Percentiles rank a stretch among this genome's conserved stretches.
phyloP scores from a whole-genome alignment of 2,888 invertebrate species.

The Eudemis profundana region DNA sequence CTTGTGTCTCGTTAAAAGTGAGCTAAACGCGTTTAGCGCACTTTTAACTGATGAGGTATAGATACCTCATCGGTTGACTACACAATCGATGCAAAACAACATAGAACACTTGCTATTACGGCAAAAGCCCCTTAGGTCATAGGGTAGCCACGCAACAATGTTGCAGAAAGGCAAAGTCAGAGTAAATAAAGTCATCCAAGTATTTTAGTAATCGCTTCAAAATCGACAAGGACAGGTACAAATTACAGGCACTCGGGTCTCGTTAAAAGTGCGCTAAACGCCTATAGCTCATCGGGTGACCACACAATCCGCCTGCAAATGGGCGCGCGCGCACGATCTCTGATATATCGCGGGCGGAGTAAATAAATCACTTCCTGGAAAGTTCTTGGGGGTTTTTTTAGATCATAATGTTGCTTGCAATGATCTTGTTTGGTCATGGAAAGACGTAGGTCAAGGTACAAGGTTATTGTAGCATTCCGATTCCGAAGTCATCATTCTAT shows the following conservation, averaged over 20 bases:
- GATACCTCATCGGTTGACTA: no score
- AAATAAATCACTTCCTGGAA: conserved; percentile 81
- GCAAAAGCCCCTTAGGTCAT: not conserved
- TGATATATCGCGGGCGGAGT: conserved; percentile 74
- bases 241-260: conserved; percentile 53
- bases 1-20: no score
- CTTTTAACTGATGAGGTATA: conserved; percentile 48
- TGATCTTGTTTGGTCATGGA: not conserved
- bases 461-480: not conserved
- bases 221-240: conserved; percentile 46
- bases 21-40: conserved; percentile 53
- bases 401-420: conserved; percentile 13
- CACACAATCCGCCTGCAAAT: conserved; percentile 67
- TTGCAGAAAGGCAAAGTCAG: not conserved
- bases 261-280: conserved; percentile 52
- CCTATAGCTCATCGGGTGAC: conserved; percentile 60
- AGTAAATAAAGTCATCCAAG: conserved; percentile 14
- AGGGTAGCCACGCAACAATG: not conserved
- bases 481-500: no score
- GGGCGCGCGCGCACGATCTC: conserved; percentile 73
- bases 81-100: not conserved
- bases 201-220: conserved; percentile 22
- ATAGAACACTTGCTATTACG: not conserved
- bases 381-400: conserved; percentile 26
- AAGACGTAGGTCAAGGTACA: not conserved